Conservation (phyloP, 2,113 vertebrate species). For the Eretmochelys imbricata region DNA sequence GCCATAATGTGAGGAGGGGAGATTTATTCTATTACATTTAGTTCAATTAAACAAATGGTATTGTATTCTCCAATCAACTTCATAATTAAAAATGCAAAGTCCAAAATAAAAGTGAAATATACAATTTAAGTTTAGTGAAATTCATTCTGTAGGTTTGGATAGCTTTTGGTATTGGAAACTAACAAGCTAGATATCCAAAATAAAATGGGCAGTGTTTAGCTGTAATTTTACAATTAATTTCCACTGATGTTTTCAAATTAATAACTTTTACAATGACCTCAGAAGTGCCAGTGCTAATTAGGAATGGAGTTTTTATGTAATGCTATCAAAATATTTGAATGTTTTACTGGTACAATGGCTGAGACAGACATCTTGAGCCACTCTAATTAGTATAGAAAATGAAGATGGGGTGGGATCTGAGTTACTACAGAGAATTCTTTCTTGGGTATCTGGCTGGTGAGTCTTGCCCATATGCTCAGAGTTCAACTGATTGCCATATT, state of each 20-base stretch:
- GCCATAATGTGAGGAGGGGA: neutral
- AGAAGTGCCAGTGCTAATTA: conserved; percentile 61
- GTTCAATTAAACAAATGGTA: neutral
- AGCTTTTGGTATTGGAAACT: conserved; percentile 64
- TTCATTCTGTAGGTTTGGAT: conserved; percentile 43
- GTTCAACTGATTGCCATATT: no score
- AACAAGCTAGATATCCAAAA: conserved; percentile 55
- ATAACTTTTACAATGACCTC: conserved; percentile 62
- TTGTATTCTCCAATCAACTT: neutral
- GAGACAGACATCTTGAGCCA: neutral
- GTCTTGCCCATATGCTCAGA: no score
- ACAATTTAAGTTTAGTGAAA: conserved; percentile 19
- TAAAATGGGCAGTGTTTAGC: conserved; percentile 59
- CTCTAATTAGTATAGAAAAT: conserved; percentile 21
- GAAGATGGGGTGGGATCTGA: neutral
- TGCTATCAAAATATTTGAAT: conserved; percentile 42
- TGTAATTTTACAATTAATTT: conserved; percentile 70
- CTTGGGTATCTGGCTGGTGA: no score
- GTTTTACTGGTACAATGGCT: conserved; percentile 39
- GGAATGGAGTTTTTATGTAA: conserved; percentile 53
- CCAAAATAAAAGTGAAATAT: conserved; percentile 12
- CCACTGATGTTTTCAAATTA: conserved; percentile 64
- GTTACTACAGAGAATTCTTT: no score
- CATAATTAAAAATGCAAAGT: neutral
- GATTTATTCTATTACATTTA: neutral